Percentiles rank a stretch among this genome's conserved stretches.
Conservation (phyloP, 1,140 invertebrate species). For the Drepana arcuata region DNA sequence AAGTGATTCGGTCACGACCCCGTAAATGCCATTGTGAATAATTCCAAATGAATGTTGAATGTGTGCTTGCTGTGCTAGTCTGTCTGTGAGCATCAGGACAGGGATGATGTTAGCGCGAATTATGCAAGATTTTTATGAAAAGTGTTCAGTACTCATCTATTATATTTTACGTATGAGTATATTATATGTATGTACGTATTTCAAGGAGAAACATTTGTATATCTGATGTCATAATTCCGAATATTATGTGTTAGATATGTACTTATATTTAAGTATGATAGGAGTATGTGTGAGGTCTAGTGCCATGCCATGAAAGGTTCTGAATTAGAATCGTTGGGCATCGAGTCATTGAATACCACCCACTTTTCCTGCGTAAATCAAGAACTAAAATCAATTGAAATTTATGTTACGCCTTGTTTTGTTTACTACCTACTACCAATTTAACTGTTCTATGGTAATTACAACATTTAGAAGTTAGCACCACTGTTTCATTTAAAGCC, state of each 20-base stretch:
- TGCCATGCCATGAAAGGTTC: constrained; percentile 72
- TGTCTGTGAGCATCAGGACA: constrained; percentile 69
- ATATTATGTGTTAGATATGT: constrained; percentile 31
- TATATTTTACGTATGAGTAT: too few relatives aligned
- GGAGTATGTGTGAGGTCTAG: constrained; percentile 68
- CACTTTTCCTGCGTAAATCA: constrained; percentile 60
- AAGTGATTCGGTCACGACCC: too few relatives aligned
- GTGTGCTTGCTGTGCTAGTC: constrained; percentile 69
- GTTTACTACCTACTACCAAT: constrained; percentile 44
- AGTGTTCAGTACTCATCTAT: too few relatives aligned
- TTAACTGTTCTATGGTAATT: constrained; percentile 61
- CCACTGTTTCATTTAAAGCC: constrained; percentile 11
- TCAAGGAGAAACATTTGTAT: too few relatives aligned
- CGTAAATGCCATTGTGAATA: too few relatives aligned
- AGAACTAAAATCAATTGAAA: constrained; percentile 49
- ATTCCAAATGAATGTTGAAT: too few relatives aligned
- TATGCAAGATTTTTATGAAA: constrained; percentile 57
- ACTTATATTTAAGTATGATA: constrained; percentile 64
- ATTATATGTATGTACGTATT: too few relatives aligned
- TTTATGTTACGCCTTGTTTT: constrained; percentile 59
- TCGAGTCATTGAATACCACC: constrained; percentile 67
- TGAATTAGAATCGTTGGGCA: constrained; percentile 69
- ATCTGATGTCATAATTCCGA: constrained; percentile 21
- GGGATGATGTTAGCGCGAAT: constrained; percentile 67
- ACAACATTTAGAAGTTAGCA: constrained; percentile 52